These are phyloP conservation scores for Drosophila macrospina DNA, from an alignment of 2,888 invertebrate genomes.

Conservation along the genomic window DNA sequence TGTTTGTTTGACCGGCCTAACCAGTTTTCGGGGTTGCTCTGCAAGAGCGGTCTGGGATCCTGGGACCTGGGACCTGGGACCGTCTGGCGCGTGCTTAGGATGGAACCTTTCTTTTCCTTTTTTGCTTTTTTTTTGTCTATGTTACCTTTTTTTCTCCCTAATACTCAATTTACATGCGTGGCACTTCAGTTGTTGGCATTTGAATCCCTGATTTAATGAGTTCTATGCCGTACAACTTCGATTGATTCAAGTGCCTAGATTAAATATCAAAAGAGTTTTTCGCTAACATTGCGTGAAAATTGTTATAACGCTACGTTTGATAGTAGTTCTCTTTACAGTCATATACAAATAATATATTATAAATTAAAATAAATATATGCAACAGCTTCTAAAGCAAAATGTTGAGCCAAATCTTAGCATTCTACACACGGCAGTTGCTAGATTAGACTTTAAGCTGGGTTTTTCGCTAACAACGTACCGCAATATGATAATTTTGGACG, in stretches of 20 bases:
- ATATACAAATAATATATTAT: neutral
- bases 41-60: constrained; percentile 36
- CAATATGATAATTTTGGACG: constrained; percentile 47
- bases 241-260: constrained; percentile 54
- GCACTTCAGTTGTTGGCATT: constrained; percentile 51
- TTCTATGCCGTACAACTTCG: constrained; percentile 38
- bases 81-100: constrained; percentile 72
- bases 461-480: constrained; percentile 73
- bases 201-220: constrained; percentile 56
- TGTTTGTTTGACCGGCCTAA: constrained; percentile 23
- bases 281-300: constrained; percentile 57
- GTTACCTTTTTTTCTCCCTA: constrained; percentile 6
- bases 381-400: constrained; percentile 12
- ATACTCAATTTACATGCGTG: constrained; percentile 32
- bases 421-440: constrained; percentile 43
- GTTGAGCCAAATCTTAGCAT: constrained; percentile 21
- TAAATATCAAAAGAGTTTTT: constrained; percentile 53
- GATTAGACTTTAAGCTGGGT: constrained; percentile 54
- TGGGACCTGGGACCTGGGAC: constrained; percentile 38
- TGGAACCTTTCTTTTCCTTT: constrained; percentile 36
- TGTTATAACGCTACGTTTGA: constrained; percentile 53
- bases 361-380: constrained; percentile 9
- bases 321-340: constrained; percentile 60
- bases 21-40: constrained; percentile 66
- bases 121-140: neutral